phyloP scores from a whole-genome alignment of 2,888 invertebrate species.

The Oasisia sp. region DNA sequence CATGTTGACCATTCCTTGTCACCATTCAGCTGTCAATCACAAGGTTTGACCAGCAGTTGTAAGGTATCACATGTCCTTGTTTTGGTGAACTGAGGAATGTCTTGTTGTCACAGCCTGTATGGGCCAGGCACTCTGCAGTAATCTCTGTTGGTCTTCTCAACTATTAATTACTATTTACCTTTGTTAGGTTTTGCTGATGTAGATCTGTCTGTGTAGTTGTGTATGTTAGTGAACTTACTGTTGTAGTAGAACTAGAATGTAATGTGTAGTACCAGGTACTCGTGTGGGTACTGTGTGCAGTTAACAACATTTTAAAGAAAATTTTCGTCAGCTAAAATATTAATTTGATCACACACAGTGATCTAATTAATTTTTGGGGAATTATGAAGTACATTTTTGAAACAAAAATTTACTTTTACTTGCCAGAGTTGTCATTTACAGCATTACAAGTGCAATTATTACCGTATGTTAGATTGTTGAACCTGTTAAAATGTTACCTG shows the following conservation, averaged over 20 bases:
- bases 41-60: neutral
- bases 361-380: neutral
- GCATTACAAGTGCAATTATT: neutral
- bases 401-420: neutral
- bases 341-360: neutral
- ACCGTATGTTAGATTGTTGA: neutral
- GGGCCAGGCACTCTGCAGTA: neutral
- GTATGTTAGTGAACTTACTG: no score
- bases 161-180: neutral
- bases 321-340: no score
- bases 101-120: neutral
- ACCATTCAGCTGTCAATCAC: slow-evolving; percentile 10
- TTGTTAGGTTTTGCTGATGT: neutral
- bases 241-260: no score
- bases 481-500: neutral
- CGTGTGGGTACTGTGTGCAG: no score
- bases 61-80: neutral
- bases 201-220: no score
- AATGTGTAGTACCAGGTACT: no score
- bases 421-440: neutral
- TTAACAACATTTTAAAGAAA: no score
- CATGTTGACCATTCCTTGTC: neutral
- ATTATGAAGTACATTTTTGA: neutral
- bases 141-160: neutral
- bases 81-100: neutral